phyloP scores from a whole-genome alignment of 2,113 vertebrate species.

The Gymnocephalus cernua region DNA sequence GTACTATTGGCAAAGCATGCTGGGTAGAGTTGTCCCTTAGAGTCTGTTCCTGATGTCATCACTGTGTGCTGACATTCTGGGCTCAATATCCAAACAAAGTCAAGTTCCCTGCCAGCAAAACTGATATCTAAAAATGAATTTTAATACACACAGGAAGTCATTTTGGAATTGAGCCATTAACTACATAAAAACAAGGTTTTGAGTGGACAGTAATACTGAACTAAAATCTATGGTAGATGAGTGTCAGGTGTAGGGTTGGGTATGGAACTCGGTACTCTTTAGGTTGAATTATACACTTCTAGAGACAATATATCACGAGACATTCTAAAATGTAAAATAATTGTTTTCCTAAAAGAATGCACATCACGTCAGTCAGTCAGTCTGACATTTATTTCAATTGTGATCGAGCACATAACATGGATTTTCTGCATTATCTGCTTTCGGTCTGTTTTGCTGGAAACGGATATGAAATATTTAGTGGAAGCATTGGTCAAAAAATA shows the following conservation, averaged over 20 bases:
- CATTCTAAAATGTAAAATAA: too few species aligned
- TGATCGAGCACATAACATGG: too few species aligned
- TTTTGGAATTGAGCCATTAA: neutral
- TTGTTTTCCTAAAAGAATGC: too few species aligned
- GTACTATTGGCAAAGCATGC: constrained; percentile 73
- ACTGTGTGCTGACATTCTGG: constrained; percentile 52
- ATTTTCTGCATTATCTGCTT: too few species aligned
- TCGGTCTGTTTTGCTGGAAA: too few species aligned
- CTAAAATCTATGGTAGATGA: neutral
- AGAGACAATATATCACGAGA: too few species aligned
- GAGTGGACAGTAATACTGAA: neutral
- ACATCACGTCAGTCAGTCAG: too few species aligned
- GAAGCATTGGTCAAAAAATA: too few species aligned
- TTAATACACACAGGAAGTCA: constrained; percentile 21
- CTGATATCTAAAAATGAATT: constrained; percentile 19
- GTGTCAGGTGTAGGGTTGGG: neutral
- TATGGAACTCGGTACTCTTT: too few species aligned
- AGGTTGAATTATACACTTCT: too few species aligned
- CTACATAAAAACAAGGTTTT: neutral
- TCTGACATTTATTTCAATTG: too few species aligned
- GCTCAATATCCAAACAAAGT: constrained; percentile 28
- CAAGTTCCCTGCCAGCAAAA: constrained; percentile 24
- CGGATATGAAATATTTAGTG: too few species aligned
- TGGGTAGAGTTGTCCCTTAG: constrained; percentile 72
- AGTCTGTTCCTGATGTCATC: constrained; percentile 70